Evolutionary conservation across 2,797 vertebrate genomes (phyloP).

Genomic region (Eulemur rubriventer): DNA sequence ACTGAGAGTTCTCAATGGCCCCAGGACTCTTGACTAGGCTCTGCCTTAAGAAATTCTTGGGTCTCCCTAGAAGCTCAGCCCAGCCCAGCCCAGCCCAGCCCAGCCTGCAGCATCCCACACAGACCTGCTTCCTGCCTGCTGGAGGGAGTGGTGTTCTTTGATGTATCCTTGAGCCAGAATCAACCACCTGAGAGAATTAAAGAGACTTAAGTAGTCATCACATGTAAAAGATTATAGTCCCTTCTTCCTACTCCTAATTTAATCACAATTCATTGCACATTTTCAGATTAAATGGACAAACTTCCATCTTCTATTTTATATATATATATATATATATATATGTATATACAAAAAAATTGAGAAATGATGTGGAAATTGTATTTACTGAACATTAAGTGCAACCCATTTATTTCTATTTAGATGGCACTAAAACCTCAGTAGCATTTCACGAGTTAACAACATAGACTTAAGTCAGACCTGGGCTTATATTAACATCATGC

Average conservation of each 20-base stretch:
- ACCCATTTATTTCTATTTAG: not conserved
- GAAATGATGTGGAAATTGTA: not conserved
- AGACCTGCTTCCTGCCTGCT: not conserved
- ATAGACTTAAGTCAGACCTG: not conserved
- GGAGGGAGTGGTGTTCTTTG: not conserved
- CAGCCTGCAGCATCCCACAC: not conserved
- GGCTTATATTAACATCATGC: not conserved
- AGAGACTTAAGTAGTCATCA: not conserved
- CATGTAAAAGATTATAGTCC: not conserved
- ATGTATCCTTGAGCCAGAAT: not conserved
- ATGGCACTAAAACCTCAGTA: not conserved
- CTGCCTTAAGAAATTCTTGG: not conserved
- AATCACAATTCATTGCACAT: not conserved
- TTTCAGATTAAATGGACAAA: conserved; percentile 27
- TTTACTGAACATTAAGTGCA: not conserved
- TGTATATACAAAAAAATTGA: not conserved
- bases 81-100: not conserved
- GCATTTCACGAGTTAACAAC: not conserved
- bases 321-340: not conserved
- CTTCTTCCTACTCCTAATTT: not conserved
- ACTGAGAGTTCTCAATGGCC: not conserved
- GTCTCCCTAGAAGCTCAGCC: not conserved
- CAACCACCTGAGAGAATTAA: not conserved
- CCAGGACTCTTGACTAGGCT: not conserved
- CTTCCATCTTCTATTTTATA: not conserved